Conservation (phyloP, 2,113 vertebrate genomes). For the Ophiodon elongatus region DNA sequence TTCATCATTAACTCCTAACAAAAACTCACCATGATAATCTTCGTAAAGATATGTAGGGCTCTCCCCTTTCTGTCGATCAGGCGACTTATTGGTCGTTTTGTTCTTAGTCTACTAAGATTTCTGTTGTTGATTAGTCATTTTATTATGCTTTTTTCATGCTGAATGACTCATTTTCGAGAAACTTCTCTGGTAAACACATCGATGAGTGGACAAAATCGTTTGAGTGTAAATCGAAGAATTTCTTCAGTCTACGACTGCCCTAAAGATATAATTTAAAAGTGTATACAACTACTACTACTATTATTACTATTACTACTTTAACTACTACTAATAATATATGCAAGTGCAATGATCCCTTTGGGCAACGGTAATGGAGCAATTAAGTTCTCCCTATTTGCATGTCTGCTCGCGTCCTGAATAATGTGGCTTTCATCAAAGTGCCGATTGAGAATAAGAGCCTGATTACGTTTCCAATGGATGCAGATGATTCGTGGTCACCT, state of each 20-base stretch:
- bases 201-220: too few relatives aligned
- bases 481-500: slow-evolving; percentile 34
- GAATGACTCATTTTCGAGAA: too few relatives aligned
- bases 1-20: background rate
- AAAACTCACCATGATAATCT: background rate
- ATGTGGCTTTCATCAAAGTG: slow-evolving; percentile 48
- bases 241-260: background rate
- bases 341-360: slow-evolving; percentile 37
- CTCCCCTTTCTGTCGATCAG: background rate
- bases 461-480: slow-evolving; percentile 45
- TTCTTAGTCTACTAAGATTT: background rate
- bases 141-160: too few relatives aligned
- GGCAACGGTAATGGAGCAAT: slow-evolving; percentile 37
- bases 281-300: background rate
- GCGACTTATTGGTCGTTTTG: background rate
- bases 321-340: slow-evolving; percentile 27
- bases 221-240: too few relatives aligned
- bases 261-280: background rate
- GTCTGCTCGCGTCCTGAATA: slow-evolving; percentile 48
- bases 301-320: background rate
- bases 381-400: slow-evolving; percentile 31
- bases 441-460: slow-evolving; percentile 31
- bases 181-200: background rate
- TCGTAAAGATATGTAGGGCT: background rate
- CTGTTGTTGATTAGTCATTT: background rate